phyloP scores from a whole-genome alignment of 2,113 vertebrate species.

The Cepphus grylle region DNA sequence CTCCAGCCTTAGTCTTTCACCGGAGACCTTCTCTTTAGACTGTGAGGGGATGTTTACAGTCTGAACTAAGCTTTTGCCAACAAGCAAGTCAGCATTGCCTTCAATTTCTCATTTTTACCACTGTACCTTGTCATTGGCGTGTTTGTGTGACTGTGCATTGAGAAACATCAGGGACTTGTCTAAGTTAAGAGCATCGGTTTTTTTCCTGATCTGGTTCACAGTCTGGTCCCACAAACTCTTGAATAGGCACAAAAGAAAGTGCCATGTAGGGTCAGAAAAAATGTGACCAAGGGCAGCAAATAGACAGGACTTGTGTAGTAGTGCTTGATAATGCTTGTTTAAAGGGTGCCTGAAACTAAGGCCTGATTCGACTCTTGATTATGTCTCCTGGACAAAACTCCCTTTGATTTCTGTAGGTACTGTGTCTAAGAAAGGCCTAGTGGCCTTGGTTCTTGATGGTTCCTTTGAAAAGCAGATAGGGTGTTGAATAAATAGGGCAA shows the following conservation, averaged over 20 bases:
- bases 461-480: not conserved
- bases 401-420: not conserved
- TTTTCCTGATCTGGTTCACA: not conserved
- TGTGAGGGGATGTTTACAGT: not conserved
- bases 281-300: not conserved
- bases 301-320: not conserved
- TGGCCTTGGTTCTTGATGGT: accelerated
- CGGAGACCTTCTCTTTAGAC: not conserved
- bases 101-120: not conserved
- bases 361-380: not conserved
- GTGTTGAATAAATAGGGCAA: not conserved
- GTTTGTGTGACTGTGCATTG: not conserved
- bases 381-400: not conserved
- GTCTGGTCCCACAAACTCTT: not conserved
- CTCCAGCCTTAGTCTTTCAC: not conserved
- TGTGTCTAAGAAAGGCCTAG: not conserved
- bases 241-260: not conserved
- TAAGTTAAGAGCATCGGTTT: not conserved
- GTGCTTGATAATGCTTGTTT: not conserved
- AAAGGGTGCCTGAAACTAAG: not conserved
- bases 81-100: not conserved
- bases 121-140: accelerated
- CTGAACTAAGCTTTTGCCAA: not conserved
- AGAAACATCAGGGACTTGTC: not conserved
- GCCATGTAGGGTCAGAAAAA: not conserved